Evolutionary conservation across 1,140 invertebrate genomes (phyloP), one percentile per base, ranked within the genome.

Genomic region (Drosophila suzukii): DNA sequence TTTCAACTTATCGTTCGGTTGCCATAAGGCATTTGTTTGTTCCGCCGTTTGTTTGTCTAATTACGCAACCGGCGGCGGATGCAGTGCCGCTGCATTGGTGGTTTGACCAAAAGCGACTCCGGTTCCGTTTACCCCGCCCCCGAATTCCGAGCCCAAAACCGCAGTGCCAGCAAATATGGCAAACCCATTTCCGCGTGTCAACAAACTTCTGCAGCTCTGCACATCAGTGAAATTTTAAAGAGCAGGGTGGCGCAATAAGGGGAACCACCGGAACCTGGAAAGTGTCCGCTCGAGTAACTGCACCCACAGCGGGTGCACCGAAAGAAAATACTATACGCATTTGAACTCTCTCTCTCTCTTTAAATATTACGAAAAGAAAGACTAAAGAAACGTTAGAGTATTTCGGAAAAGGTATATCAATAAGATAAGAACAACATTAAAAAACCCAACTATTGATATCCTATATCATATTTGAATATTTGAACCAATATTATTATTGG

Each of bases 171-270:
- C 75, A 79, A 51, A 80, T 81, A 81, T 70, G 78, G 78, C 71
- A 57, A 68, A 44, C 63, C 70, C 72, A 62, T 81, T 80, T 80
- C 78, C 78, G 78, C 59, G 49, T 75, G 63, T 80, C 77, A 80
- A 80, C 78, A 59, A 70, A 53, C 51, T 79, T 41, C 60, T 43
- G 38, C 11, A 12, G 59, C 67, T 53, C 8, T 55, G 59, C 67
- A 56, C 62, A 44, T 55, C 44, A 51, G 60, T 66, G 60, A 78
- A 78, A 73, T 57, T 75, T 55, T 58, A 62, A 43, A 43, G 53
- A n/a, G 36, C 30, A 49, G 56, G 66, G 32, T 36, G 38, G 47
- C 50, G 32, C 44, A 47, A 32, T 34, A 24, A 12, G 53, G 51
- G 55, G 15, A 34, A 4, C 65, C 41, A 63, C 51, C 75, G 75